phyloP scores from a whole-genome alignment of 2,888 invertebrate species.

The Lasius platythorax region DNA sequence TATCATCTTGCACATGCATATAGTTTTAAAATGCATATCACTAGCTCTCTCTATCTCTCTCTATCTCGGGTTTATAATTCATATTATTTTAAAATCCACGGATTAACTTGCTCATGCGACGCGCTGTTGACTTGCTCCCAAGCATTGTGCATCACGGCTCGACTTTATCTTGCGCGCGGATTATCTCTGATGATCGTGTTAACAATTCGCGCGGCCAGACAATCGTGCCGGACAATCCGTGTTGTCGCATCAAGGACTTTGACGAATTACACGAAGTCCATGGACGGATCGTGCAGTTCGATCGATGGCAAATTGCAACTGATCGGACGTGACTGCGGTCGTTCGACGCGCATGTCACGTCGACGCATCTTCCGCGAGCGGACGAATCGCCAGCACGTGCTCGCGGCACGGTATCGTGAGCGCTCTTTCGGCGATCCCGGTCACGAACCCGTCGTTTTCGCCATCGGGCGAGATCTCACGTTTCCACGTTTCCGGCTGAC shows the following conservation, averaged over 20 bases:
- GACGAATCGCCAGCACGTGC: constrained; percentile 40
- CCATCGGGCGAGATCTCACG: constrained; percentile 28
- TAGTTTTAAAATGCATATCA: neutral
- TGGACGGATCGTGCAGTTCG: neutral
- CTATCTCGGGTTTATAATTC: neutral
- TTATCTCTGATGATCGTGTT: constrained; percentile 28
- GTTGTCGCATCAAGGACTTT: constrained; percentile 18
- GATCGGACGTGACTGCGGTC: constrained; percentile 28
- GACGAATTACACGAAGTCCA: constrained; percentile 17
- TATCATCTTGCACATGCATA: neutral
- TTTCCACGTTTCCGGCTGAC: constrained; percentile 17
- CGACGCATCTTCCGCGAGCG: constrained; percentile 26
- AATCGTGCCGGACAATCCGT: constrained; percentile 15
- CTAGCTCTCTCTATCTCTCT: neutral
- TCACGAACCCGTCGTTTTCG: constrained; percentile 48
- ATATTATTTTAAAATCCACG: neutral
- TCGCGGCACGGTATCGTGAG: neutral
- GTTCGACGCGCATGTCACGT: constrained; percentile 15
- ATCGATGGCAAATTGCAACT: constrained; percentile 1
- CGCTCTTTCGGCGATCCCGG: constrained; percentile 29
- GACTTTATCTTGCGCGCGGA: neutral
- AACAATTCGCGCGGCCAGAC: neutral
- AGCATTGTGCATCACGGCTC: neutral
- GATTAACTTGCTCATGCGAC: neutral
- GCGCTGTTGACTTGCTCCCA: neutral